Conservation (phyloP, 2,797 vertebrate species). For the Enteromius viviparus region DNA sequence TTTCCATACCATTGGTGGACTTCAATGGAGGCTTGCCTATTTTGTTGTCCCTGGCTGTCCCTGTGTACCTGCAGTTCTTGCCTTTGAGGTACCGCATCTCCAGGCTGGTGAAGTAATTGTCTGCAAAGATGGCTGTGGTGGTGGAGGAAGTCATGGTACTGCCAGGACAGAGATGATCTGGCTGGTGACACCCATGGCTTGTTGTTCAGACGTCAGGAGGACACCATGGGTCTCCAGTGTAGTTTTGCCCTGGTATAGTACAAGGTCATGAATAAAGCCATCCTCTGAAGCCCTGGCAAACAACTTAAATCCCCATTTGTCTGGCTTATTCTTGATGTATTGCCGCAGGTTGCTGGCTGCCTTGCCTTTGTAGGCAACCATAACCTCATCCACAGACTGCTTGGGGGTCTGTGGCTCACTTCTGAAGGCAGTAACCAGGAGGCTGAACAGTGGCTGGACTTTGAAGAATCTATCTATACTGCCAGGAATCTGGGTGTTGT, state of each 20-base stretch:
- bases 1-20: too few relatives aligned
- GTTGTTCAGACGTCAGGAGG: neutral
- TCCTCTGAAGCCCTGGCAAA: neutral
- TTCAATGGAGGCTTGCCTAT: too few relatives aligned
- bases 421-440: neutral
- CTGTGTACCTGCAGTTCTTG: too few relatives aligned
- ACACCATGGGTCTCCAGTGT: neutral
- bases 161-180: too few relatives aligned
- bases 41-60: too few relatives aligned
- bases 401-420: conserved; percentile 27
- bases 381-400: conserved; percentile 8
- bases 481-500: neutral
- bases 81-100: too few relatives aligned
- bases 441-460: neutral
- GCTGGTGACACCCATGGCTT: neutral
- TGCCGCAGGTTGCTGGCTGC: neutral
- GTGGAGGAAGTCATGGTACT: too few relatives aligned
- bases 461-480: neutral
- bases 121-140: too few relatives aligned
- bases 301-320: neutral
- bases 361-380: conserved; percentile 33
- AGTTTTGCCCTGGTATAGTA: neutral
- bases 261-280: neutral
- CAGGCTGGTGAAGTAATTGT: too few relatives aligned
- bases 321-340: neutral